Conservation (phyloP, 2,113 vertebrate genomes). For the Carettochelys insculpta region DNA sequence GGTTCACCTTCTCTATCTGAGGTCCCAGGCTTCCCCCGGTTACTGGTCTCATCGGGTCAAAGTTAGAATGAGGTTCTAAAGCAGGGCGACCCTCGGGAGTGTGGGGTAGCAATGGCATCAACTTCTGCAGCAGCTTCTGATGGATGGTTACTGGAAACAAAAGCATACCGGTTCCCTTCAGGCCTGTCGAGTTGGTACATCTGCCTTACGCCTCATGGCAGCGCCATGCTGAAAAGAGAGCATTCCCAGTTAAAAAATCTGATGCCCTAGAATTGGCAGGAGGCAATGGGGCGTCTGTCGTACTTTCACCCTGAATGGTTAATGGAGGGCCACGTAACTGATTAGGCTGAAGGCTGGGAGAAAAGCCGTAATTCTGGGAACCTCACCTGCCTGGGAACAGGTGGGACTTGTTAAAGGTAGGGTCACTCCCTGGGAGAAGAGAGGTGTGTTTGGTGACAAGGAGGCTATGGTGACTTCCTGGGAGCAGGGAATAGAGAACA, state of each 20-base stretch:
- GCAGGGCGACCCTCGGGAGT: background rate
- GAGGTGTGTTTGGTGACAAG: background rate
- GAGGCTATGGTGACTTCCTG: background rate
- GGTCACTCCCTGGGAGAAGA: background rate
- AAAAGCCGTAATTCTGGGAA: background rate
- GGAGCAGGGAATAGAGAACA: background rate
- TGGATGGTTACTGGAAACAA: background rate
- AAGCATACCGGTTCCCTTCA: background rate
- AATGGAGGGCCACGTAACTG: background rate
- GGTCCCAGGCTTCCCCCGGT: background rate
- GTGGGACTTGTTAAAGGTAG: background rate
- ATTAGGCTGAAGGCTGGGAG: background rate
- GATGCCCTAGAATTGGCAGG: background rate
- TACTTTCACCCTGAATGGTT: background rate
- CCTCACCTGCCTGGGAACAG: background rate
- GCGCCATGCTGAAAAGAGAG: background rate
- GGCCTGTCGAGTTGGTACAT: background rate
- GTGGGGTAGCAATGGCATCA: background rate
- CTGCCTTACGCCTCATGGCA: background rate
- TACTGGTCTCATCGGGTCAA: background rate
- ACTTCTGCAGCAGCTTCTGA: background rate
- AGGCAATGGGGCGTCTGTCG: background rate
- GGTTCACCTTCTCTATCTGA: constrained; percentile 41
- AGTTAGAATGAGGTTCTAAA: background rate
- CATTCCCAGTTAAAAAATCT: background rate